Evolutionary conservation across 2,888 invertebrate genomes (phyloP).

Genomic region (Catocala nupta): DNA sequence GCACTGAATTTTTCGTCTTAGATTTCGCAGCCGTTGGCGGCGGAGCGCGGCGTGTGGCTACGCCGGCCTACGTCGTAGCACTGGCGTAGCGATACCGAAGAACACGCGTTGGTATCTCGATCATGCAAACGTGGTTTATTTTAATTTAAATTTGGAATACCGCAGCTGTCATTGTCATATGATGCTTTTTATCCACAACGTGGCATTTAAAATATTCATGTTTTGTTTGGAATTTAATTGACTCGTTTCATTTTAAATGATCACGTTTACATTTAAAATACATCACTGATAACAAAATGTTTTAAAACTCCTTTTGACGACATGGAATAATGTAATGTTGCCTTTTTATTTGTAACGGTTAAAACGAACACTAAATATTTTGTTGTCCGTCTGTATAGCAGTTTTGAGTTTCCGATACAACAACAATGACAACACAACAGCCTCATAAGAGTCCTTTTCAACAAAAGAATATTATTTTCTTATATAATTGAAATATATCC

Average conservation of each 20-base stretch:
- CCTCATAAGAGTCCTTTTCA: too few species aligned
- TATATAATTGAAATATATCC: too few species aligned
- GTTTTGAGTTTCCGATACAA: too few species aligned
- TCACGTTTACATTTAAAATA: slow-evolving; percentile 8
- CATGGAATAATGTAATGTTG: too few species aligned
- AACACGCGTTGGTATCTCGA: slow-evolving; percentile 16
- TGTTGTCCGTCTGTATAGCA: too few species aligned
- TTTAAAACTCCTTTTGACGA: neutral
- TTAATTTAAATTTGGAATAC: slow-evolving; percentile 38
- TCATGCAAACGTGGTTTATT: slow-evolving; percentile 26
- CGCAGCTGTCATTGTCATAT: slow-evolving; percentile 20
- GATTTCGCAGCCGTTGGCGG: slow-evolving; percentile 59
- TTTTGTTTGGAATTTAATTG: slow-evolving; percentile 5
- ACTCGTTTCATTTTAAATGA: neutral
- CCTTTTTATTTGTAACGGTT: too few species aligned
- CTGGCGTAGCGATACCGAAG: slow-evolving; percentile 62
- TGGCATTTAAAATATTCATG: neutral
- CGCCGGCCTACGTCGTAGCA: slow-evolving; percentile 80
- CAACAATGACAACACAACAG: too few species aligned
- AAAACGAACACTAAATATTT: too few species aligned
- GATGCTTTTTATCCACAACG: neutral
- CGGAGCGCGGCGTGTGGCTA: slow-evolving; percentile 73
- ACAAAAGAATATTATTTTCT: too few species aligned
- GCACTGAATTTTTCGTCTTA: slow-evolving; percentile 56
- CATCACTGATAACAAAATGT: neutral